These are phyloP conservation scores for Felis catus DNA, from an alignment of 2,113 vertebrate species.

Conservation along the genomic window F.catus_Fca126_mat1.0 CM031421.1:71973001-71973500, in stretches of 20 bases:
- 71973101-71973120: not conserved
- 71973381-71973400: not conserved
- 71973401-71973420: not conserved
- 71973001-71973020: not conserved
- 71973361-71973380: not conserved
- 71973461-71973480: not conserved
- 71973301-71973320: not conserved
- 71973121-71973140: not conserved
- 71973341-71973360: not conserved
- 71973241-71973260: not conserved
- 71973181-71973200: not conserved
- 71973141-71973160: not conserved
- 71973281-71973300: not conserved
- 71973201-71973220: not conserved
- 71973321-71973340: not conserved
- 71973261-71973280: not conserved
- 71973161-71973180: not conserved
- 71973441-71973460: not conserved
- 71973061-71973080: not conserved
- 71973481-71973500: not conserved
- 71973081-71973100: not conserved
- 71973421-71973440: not conserved
- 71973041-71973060: not conserved
- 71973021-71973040: not conserved
- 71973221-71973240: not conserved